A percentile compares a stretch with the other conserved stretches of the same genome.
These are phyloP conservation scores for Teleopsis dalmanni DNA, from an alignment of 1,140 invertebrate species.

Conservation along the genomic window DNA sequence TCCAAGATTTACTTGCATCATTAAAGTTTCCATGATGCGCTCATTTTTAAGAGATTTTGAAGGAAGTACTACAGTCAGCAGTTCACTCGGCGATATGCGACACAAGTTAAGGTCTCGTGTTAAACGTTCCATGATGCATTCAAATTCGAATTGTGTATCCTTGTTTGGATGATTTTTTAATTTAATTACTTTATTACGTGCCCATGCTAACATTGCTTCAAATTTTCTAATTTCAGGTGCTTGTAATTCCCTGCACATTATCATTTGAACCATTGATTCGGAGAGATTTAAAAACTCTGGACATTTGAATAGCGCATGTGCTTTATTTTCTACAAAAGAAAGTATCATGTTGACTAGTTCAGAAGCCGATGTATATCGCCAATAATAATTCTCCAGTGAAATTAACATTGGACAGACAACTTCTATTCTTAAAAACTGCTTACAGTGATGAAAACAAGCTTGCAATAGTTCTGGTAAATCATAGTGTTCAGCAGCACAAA, in stretches of 20 bases:
- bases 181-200: slow-evolving; percentile 65
- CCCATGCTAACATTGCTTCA: slow-evolving; percentile 87
- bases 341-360: slow-evolving; percentile 92
- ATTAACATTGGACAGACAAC: slow-evolving; percentile 88
- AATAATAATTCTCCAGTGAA: slow-evolving; percentile 89
- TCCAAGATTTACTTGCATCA: slow-evolving; percentile 87
- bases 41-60: slow-evolving; percentile 91
- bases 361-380: slow-evolving; percentile 88
- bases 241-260: slow-evolving; percentile 80
- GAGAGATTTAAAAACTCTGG: slow-evolving; percentile 78
- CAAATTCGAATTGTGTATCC: slow-evolving; percentile 81
- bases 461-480: slow-evolving; percentile 86
- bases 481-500: slow-evolving; percentile 90
- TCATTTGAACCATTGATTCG: slow-evolving; percentile 92
- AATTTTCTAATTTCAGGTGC: slow-evolving; percentile 88
- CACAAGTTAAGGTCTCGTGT: slow-evolving; percentile 83
- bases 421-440: slow-evolving; percentile 85
- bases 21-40: slow-evolving; percentile 82
- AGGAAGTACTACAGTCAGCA: slow-evolving; percentile 86
- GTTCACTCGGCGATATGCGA: slow-evolving; percentile 84
- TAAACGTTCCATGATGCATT: slow-evolving; percentile 84
- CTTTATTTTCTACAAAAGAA: slow-evolving; percentile 79
- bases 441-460: slow-evolving; percentile 91
- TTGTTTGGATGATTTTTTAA: slow-evolving; percentile 65
- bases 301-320: slow-evolving; percentile 72